phyloP scores from a whole-genome alignment of 1,140 invertebrate genomes.

The Pseudomyrmex flavicornis region DNA sequence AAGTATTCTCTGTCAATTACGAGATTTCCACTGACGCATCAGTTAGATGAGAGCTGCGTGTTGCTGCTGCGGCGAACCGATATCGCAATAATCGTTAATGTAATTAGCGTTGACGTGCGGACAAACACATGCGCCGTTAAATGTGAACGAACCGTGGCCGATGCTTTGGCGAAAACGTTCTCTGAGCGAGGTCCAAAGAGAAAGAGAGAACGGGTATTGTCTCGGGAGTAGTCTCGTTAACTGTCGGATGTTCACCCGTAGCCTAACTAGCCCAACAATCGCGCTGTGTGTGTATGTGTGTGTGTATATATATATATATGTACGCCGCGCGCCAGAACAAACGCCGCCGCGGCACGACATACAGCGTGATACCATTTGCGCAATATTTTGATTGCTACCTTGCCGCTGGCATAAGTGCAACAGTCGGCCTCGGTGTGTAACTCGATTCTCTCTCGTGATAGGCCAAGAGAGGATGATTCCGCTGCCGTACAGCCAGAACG shows the following conservation, averaged over 20 bases:
- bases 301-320: background rate
- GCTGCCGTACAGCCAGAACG: conserved; percentile 42
- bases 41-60: too few species aligned
- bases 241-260: conserved; percentile 45
- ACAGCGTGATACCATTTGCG: conserved; percentile 64
- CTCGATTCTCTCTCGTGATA: conserved; percentile 57
- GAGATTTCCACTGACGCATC: too few species aligned
- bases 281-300: background rate
- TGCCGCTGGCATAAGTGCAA: conserved; percentile 55
- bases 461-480: conserved; percentile 63
- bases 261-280: conserved; percentile 43
- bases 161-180: conserved; percentile 6
- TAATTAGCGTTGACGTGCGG: too few species aligned
- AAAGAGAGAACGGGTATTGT: background rate
- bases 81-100: too few species aligned
- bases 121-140: background rate
- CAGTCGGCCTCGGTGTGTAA: background rate
- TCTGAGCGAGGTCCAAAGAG: conserved; percentile 2
- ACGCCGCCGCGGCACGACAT: conserved; percentile 49
- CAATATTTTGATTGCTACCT: conserved; percentile 71
- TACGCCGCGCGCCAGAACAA: conserved; percentile 35
- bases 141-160: background rate
- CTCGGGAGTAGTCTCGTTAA: conserved; percentile 48
- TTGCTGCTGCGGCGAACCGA: too few species aligned
- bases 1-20: too few species aligned